Base-by-base conservation (phyloP, 2,797 vertebrate species). In the Eulemur mongoz region DNA sequence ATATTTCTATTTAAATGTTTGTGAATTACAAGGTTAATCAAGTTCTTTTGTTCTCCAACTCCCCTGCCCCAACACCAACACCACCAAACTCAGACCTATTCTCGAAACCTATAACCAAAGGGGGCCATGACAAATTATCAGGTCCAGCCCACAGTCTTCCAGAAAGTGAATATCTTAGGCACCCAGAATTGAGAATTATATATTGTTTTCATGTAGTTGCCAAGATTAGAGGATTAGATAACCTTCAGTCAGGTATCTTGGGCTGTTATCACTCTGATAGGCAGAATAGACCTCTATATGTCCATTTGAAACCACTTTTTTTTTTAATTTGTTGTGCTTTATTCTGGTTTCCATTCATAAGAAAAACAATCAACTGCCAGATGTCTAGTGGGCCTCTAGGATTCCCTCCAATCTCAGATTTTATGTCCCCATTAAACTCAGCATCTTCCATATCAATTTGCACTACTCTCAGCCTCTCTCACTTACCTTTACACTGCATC, bases 321-420 rank as follows among this genome's bases (percentile, higher is more conserved):
- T 63, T 63, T 54, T 27, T 25, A 35, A 10, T 38, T 69, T 76
- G 15, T 30, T 70, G 9, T 1, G 75, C 0, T 82, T 95, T 50
- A 80, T 93, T 59, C 17, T 88, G 76, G 7, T 38, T 96, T 96
- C 92, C 54, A 96, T 70, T 91, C 61, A 78, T n/a, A 73, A 81
- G 57, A 69, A 93, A 86, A 95, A 78, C 48, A 86, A 65, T 2
- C 15, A 79, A 92, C 35, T 43, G 27, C 38, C 43, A 82, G 38
- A 50, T 23, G 45, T 82, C 82, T 78, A 48, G 14, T 59, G 79
- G 23, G 61, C 48, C 40, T 78, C 13, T 50, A 76, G 22, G 22
- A 81, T 81, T 84, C 35, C 17, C 45, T 63, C 57, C n/a, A 89
- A 25, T 57, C 45, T 75, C 54, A 48, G 20, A 89, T 52, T 79